These are phyloP conservation scores for Acronicta psi DNA, from an alignment of 2,888 invertebrate species.

Conservation along the genomic window DNA sequence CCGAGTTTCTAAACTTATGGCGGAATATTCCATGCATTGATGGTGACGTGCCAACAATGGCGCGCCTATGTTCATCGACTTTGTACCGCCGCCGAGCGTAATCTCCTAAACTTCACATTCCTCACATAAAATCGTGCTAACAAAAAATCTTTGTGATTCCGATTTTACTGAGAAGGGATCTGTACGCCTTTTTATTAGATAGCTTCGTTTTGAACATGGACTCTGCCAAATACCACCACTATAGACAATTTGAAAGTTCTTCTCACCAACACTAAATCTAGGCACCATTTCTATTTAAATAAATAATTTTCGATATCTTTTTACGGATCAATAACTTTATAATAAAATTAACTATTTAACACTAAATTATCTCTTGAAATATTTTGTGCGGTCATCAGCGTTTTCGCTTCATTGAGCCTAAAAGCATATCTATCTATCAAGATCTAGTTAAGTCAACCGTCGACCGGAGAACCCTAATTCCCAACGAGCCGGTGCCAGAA, in stretches of 20 bases:
- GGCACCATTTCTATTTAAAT: too few relatives aligned
- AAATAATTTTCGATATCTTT: too few relatives aligned
- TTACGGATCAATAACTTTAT: too few relatives aligned
- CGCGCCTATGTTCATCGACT: slow-evolving; percentile 45
- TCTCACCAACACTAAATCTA: not conserved
- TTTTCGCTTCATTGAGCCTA: slow-evolving; percentile 8
- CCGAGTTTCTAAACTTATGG: slow-evolving; percentile 36
- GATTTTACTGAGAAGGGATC: slow-evolving; percentile 44
- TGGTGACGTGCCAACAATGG: slow-evolving; percentile 53
- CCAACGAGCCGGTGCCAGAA: slow-evolving; percentile 60
- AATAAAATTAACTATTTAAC: not conserved
- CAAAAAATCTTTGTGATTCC: slow-evolving; percentile 65
- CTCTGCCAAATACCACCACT: not conserved
- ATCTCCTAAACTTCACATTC: slow-evolving; percentile 83
- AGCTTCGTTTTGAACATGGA: slow-evolving; percentile 6
- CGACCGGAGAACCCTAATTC: slow-evolving; percentile 58
- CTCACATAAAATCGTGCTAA: slow-evolving; percentile 79
- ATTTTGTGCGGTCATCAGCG: not conserved
- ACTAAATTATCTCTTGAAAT: slow-evolving; percentile 1
- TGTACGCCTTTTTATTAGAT: slow-evolving; percentile 37
- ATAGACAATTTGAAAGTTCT: not conserved
- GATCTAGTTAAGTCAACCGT: slow-evolving; percentile 11
- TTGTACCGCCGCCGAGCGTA: slow-evolving; percentile 65
- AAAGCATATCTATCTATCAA: slow-evolving; percentile 5
- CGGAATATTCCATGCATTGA: slow-evolving; percentile 47